phyloP scores from a whole-genome alignment of 2,113 vertebrate genomes.

The Pantherophis guttatus region DNA sequence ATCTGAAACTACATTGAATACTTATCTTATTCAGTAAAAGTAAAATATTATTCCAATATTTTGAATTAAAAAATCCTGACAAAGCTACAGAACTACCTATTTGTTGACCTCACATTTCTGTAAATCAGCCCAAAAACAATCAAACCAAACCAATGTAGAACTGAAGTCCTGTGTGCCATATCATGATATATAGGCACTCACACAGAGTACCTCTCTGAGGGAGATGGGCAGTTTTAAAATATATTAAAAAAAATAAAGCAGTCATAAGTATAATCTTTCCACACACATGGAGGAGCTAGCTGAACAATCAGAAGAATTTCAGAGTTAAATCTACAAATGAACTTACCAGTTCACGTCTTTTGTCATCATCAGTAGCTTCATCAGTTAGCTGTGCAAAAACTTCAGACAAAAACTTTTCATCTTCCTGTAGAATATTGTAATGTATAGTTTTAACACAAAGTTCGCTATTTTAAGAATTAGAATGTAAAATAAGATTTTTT shows the following conservation, averaged over 20 bases:
- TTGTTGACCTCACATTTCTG: neutral
- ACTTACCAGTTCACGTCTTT: slow-evolving; percentile 92
- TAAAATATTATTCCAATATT: neutral
- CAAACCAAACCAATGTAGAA: neutral
- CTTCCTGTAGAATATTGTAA: slow-evolving; percentile 79
- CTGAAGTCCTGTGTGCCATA: neutral
- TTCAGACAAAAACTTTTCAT: slow-evolving; percentile 98
- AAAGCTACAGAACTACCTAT: neutral
- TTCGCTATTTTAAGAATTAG: neutral
- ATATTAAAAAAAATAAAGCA: neutral
- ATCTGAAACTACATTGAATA: neutral
- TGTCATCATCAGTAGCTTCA: slow-evolving; percentile 92
- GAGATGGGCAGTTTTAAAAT: neutral
- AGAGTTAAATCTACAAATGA: neutral
- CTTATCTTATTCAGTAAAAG: neutral
- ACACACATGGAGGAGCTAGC: neutral
- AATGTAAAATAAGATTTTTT: neutral
- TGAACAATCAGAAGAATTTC: neutral
- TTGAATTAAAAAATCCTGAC: neutral
- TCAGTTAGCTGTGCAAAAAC: slow-evolving; percentile 99
- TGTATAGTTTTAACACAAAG: slow-evolving; percentile 9
- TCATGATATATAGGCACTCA: neutral
- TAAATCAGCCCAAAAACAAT: neutral
- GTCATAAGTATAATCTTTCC: neutral
- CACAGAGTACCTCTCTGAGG: neutral